Evolutionary conservation across 2,888 invertebrate species (phyloP).

Genomic region (Cyclophora punctaria): DNA sequence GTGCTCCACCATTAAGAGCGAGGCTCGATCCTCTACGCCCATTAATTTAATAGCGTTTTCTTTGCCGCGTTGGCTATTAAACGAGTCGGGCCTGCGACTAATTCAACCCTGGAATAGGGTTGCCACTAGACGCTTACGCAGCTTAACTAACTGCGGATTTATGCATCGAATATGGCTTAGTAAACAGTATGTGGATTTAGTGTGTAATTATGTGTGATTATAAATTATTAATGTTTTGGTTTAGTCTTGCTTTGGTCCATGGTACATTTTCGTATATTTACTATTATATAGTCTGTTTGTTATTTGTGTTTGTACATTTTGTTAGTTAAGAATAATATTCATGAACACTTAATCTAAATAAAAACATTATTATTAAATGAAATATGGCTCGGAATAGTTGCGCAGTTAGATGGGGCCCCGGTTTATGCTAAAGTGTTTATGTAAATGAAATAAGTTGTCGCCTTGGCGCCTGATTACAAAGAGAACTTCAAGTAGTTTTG

Average conservation of each 20-base stretch:
- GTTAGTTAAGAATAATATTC: no score
- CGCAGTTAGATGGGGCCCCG: slow-evolving; percentile 38
- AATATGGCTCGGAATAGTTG: slow-evolving; percentile 17
- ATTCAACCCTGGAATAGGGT: slow-evolving; percentile 33
- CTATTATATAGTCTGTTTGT: not conserved
- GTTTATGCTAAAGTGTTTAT: slow-evolving; percentile 57
- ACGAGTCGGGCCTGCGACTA: slow-evolving; percentile 42
- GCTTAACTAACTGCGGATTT: slow-evolving; percentile 43
- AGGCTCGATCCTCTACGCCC: slow-evolving; percentile 36
- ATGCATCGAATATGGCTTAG: slow-evolving; percentile 29
- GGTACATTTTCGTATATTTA: not conserved
- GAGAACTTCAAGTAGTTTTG: slow-evolving; percentile 56
- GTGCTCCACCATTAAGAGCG: slow-evolving; percentile 25
- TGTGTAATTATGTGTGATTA: not conserved
- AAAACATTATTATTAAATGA: no score
- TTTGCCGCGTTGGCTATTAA: slow-evolving; percentile 45
- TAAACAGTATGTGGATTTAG: slow-evolving; percentile 8
- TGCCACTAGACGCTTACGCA: slow-evolving; percentile 29
- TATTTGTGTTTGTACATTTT: not conserved
- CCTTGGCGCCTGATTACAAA: slow-evolving; percentile 61
- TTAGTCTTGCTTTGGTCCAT: not conserved
- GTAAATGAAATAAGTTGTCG: slow-evolving; percentile 64
- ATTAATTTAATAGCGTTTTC: slow-evolving; percentile 64
- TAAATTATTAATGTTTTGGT: not conserved
- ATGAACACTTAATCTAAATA: no score